Conservation (phyloP, 2,888 invertebrate species). For the Atherix ibis region DNA sequence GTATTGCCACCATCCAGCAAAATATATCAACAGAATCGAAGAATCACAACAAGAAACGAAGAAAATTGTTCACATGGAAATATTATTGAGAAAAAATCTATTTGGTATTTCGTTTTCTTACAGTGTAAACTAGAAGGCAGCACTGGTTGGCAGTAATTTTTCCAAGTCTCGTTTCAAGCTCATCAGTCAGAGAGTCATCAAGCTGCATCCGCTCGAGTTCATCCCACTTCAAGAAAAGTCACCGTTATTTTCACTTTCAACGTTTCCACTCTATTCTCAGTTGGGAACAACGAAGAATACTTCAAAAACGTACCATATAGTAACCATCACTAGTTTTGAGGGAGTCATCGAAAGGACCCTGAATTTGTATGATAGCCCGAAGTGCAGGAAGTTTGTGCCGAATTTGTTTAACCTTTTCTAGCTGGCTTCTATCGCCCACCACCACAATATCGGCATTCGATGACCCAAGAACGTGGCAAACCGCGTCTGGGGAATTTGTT, state of each 20-base stretch:
- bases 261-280: too few species aligned
- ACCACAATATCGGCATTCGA: slow-evolving; percentile 69
- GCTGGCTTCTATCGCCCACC: slow-evolving; percentile 70
- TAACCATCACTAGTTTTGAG: slow-evolving; percentile 20
- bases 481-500: slow-evolving; percentile 74
- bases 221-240: slow-evolving; percentile 69
- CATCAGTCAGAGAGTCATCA: slow-evolving; percentile 46
- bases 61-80: too few species aligned
- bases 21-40: too few species aligned
- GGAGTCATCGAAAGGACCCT: slow-evolving; percentile 22
- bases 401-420: slow-evolving; percentile 62
- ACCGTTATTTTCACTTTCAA: too few species aligned
- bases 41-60: too few species aligned
- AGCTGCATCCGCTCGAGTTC: slow-evolving; percentile 60
- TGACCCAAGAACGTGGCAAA: slow-evolving; percentile 54
- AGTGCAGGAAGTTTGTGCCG: slow-evolving; percentile 50
- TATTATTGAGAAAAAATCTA: too few species aligned
- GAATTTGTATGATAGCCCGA: slow-evolving; percentile 51
- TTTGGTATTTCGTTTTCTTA: slow-evolving; percentile 29
- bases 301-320: slow-evolving; percentile 15
- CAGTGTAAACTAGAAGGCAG: slow-evolving; percentile 73
- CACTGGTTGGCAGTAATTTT: slow-evolving; percentile 65
- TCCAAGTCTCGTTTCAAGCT: slow-evolving; percentile 48
- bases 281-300: too few species aligned
- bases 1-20: too few species aligned